These are phyloP conservation scores for Tragopan temminckii DNA, from an alignment of 2,797 vertebrate genomes.

Conservation along the genomic window DNA sequence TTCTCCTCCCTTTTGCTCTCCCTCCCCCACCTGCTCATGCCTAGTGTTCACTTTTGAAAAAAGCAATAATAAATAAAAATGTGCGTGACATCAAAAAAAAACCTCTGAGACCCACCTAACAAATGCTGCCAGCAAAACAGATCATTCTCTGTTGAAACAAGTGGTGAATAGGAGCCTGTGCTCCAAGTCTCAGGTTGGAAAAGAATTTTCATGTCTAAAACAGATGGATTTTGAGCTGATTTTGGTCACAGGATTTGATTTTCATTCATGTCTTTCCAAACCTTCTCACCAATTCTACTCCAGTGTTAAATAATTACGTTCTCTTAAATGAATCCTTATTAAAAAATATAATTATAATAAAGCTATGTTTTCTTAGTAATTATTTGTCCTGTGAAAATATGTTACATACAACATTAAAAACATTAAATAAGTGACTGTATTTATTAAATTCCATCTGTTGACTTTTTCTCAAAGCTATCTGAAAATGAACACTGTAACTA, in stretches of 20 bases:
- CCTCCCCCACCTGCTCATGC: not conserved
- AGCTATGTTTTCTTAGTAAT: not conserved
- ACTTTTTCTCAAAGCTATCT: not conserved
- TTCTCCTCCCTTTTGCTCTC: not conserved
- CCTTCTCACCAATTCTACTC: not conserved
- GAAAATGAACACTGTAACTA: not conserved
- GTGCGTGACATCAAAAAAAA: not conserved
- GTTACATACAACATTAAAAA: not conserved
- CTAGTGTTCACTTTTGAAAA: not conserved
- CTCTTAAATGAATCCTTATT: not conserved
- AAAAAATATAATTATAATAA: not conserved
- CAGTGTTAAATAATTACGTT: not conserved
- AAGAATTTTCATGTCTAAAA: not conserved
- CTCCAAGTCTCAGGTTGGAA: not conserved
- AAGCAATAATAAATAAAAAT: not conserved
- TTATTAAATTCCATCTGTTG: not conserved
- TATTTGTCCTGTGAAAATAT: not conserved
- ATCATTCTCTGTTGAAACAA: not conserved
- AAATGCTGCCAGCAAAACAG: not conserved
- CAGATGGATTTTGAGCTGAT: not conserved
- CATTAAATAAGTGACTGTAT: not conserved
- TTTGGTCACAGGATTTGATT: not conserved
- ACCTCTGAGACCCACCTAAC: not conserved
- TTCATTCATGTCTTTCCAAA: not conserved
- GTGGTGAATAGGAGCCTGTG: not conserved